Base-by-base conservation (phyloP, 2,888 invertebrate species). In the Odontocerum albicorne region DNA sequence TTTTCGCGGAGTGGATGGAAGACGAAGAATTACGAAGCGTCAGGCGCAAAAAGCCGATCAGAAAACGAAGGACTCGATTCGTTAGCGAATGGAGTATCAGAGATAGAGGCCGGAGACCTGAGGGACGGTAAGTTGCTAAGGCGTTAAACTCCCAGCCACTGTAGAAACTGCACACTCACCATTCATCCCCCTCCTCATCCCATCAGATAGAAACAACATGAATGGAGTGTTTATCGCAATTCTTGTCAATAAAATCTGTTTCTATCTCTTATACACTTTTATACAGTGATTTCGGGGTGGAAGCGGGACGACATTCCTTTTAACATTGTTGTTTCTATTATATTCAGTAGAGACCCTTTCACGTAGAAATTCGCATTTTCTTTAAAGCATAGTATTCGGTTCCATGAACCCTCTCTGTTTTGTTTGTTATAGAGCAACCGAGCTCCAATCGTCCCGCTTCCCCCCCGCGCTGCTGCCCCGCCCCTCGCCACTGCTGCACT, bases 71-170 rank as follows among this genome's bases (percentile, higher is more conserved):
- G 93, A 1, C 82, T 96, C 40, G 95, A 96, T 75, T 85, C 84
- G 21, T 84, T 92, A 69, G 88, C 86, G 59, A 86, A 85, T 70
- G 93, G 91, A 36, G 81, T 91, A 47, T 90, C 87, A 33, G 96
- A 96, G 77, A 94, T 96, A 62, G 94, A 96, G 77, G 96, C 95
- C 21, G 93, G 93, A 6, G 94, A 95, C 73, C 81, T 96, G 62
- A 81, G 92, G 72, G 93, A 94, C 74, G 94, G 93, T 94, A 79
- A 77, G 77, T 71, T 44, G 66, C 20, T 46, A 13, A 39, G 22
- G 40, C 38, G 20, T 35, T 20, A 22, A 42, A 33, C 54, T 47
- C 35, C 16, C 33, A 12, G 4, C 19, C 21, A 19, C 33, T 22
- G 40, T 42, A 27, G 27, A 49, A 32, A 15, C 31, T 13, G 32